Conservation (phyloP, 2,888 invertebrate genomes). For the Platerodrilus igneus region DNA sequence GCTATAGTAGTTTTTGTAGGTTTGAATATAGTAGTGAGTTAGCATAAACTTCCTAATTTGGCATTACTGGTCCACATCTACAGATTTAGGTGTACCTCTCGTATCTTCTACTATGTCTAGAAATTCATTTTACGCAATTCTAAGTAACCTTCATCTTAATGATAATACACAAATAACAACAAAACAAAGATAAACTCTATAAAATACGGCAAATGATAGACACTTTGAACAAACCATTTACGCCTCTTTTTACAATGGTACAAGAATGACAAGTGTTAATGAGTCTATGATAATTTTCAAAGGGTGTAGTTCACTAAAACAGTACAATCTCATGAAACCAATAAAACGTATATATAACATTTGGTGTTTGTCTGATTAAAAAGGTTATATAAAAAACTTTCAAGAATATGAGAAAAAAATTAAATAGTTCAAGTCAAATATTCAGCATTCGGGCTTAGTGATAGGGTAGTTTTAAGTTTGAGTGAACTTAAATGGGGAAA, state of each 20-base stretch:
- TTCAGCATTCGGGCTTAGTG: too few relatives aligned
- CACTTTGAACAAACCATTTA: too few relatives aligned
- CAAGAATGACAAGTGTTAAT: neutral
- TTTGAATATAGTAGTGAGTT: constrained; percentile 13
- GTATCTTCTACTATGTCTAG: constrained; percentile 1
- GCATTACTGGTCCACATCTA: constrained; percentile 4
- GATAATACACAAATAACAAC: neutral
- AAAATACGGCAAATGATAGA: neutral
- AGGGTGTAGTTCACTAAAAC: neutral
- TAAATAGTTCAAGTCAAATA: too few relatives aligned
- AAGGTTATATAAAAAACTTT: too few relatives aligned
- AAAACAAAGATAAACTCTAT: constrained; percentile 2
- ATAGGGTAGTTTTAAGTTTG: too few relatives aligned
- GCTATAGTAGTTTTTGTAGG: constrained; percentile 2
- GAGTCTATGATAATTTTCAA: neutral
- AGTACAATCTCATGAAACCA: neutral
- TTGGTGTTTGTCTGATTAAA: too few relatives aligned
- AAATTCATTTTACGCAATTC: constrained; percentile 6
- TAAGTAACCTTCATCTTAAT: constrained; percentile 3
- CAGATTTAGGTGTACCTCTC: constrained; percentile 2
- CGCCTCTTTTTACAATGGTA: neutral
- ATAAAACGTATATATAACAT: constrained; percentile 4
- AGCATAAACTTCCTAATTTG: constrained; percentile 8
- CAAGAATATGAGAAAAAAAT: too few relatives aligned
- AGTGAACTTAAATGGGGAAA: too few relatives aligned